Evolutionary conservation across 2,797 vertebrate species (phyloP).

Genomic region (Eulemur albifrons): DNA sequence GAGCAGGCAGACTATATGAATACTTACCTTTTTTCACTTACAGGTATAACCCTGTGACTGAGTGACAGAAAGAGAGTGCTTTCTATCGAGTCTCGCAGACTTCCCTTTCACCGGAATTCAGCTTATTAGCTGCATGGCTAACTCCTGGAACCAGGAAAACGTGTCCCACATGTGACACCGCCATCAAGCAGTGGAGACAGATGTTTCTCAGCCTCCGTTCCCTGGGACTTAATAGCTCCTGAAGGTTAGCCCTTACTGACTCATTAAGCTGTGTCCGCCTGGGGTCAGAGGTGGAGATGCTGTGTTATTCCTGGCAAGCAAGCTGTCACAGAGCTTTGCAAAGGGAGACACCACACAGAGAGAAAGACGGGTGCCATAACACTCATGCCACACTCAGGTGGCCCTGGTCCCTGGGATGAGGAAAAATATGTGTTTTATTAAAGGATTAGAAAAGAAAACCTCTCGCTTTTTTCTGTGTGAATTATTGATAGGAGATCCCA

Average conservation of each 20-base stretch:
- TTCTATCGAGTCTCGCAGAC: not conserved
- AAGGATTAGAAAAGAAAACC: not conserved
- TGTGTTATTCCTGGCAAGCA: not conserved
- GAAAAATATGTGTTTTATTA: not conserved
- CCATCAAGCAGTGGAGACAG: slow-evolving; percentile 7
- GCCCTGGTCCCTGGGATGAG: not conserved
- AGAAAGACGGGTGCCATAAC: not conserved
- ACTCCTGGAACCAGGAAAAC: not conserved
- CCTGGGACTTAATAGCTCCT: not conserved
- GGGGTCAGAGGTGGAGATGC: not conserved
- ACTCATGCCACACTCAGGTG: not conserved
- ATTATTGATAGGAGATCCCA: slow-evolving; percentile 4
- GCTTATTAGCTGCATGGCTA: slow-evolving; percentile 34
- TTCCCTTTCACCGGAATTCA: not conserved
- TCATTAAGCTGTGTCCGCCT: not conserved
- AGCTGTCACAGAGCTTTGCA: not conserved
- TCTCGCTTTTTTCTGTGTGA: not conserved
- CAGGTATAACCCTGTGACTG: not conserved
- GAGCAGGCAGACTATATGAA: not conserved
- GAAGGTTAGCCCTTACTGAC: slow-evolving; percentile 27
- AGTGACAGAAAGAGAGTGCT: not conserved
- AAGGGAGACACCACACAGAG: not conserved
- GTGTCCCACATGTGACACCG: not conserved
- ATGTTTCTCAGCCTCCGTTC: not conserved
- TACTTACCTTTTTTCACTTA: not conserved